Percentiles rank a stretch among this genome's conserved stretches.
These are phyloP conservation scores for Ectemnius continuus DNA, from an alignment of 2,888 invertebrate species.

Conservation along the genomic window DNA sequence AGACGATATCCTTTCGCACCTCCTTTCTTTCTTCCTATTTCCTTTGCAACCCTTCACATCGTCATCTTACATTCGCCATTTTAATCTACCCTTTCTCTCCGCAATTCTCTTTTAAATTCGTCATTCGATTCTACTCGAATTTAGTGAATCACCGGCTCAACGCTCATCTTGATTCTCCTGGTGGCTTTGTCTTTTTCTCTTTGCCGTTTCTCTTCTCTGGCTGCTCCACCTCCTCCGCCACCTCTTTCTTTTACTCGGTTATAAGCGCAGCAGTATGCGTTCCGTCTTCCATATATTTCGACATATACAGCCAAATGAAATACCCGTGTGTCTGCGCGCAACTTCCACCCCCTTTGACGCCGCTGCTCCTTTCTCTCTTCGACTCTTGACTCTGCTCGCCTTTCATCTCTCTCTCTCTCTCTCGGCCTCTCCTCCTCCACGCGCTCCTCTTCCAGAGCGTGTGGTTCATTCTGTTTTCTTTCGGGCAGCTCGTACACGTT, in stretches of 20 bases:
- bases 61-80: too few species aligned
- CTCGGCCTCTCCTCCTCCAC: conserved; percentile 7
- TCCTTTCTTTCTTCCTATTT: background rate
- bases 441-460: background rate
- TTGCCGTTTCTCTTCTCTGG: background rate
- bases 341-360: conserved; percentile 30
- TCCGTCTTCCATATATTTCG: background rate
- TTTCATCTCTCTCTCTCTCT: background rate
- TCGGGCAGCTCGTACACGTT: conserved; percentile 20
- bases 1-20: conserved; percentile 30
- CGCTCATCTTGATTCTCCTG: background rate
- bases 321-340: background rate
- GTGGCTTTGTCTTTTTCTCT: background rate
- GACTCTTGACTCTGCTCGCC: background rate
- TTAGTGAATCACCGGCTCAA: background rate
- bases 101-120: too few species aligned
- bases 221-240: background rate
- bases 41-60: too few species aligned
- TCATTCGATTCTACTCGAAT: too few species aligned
- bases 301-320: conserved; percentile 5
- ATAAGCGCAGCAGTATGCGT: background rate
- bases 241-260: background rate
- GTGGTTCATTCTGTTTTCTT: background rate
- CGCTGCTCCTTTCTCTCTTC: conserved; percentile 1
- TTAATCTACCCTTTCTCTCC: too few species aligned